Evolutionary conservation across 2,113 vertebrate species (phyloP).

Genomic region (Pygoscelis antarcticus): DNA sequence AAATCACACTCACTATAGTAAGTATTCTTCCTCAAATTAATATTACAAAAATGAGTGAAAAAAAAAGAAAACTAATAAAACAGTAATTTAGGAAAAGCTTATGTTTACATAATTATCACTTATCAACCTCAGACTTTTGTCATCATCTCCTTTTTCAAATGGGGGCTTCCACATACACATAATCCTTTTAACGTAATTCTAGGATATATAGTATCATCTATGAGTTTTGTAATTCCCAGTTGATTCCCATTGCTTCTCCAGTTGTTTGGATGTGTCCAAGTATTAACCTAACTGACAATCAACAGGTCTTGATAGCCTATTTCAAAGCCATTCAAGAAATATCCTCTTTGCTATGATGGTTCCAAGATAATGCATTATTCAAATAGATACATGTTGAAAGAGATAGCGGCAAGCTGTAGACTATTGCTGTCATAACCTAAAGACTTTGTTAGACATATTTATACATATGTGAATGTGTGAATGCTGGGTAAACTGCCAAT

Average conservation of each 20-base stretch:
- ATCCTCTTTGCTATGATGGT: background rate
- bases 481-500: background rate
- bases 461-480: background rate
- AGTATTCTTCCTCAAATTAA: background rate
- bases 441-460: background rate
- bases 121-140: background rate
- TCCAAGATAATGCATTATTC: background rate
- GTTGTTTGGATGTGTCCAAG: background rate
- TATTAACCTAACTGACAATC: background rate
- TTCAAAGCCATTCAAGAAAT: background rate
- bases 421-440: background rate
- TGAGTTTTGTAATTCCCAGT: background rate
- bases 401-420: background rate
- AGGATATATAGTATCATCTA: background rate
- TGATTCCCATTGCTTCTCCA: background rate
- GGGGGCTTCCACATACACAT: background rate
- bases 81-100: background rate
- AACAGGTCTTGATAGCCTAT: background rate
- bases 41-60: background rate
- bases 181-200: background rate
- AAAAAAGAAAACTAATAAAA: background rate
- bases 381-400: background rate
- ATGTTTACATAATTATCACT: background rate
- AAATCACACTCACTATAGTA: background rate
- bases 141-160: background rate